Evolutionary conservation across 2,888 invertebrate species (phyloP).

Genomic region (Ariolimax columbianus): DNA sequence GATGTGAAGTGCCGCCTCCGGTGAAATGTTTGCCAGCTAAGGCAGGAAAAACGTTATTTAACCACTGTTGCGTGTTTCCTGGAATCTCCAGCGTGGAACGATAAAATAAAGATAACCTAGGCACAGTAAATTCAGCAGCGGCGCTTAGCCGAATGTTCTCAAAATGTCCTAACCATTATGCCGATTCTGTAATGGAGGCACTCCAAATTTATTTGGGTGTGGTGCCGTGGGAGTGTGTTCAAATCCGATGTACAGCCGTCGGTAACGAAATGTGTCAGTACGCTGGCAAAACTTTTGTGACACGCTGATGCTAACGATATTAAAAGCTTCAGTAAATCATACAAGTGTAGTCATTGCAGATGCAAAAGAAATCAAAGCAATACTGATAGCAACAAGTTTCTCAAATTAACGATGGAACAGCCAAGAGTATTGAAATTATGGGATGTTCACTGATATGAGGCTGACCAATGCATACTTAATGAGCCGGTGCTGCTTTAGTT

Average conservation of each 20-base stretch:
- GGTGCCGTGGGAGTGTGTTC: slow-evolving; percentile 55
- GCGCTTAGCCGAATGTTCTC: slow-evolving; percentile 49
- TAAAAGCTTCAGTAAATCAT: not conserved
- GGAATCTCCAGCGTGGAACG: slow-evolving; percentile 39
- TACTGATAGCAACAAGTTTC: not conserved
- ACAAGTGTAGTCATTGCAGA: not conserved
- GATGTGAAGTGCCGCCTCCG: slow-evolving; percentile 49
- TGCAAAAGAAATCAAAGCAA: not conserved
- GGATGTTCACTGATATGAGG: slow-evolving; percentile 56
- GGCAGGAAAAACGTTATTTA: slow-evolving; percentile 36
- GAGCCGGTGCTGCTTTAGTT: slow-evolving; percentile 51
- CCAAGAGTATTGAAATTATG: slow-evolving; percentile 53
- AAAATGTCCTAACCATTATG: slow-evolving; percentile 55
- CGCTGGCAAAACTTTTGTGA: not conserved
- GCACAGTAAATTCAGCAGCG: slow-evolving; percentile 38
- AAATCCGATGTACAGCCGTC: slow-evolving; percentile 41
- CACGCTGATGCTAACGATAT: not conserved
- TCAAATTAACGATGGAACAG: slow-evolving; percentile 47
- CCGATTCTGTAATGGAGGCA: slow-evolving; percentile 51
- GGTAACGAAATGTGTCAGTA: slow-evolving; percentile 28
- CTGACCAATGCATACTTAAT: slow-evolving; percentile 57
- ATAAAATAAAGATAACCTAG: not conserved
- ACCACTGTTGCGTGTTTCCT: slow-evolving; percentile 28
- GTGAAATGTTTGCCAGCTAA: slow-evolving; percentile 47
- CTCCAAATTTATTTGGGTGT: slow-evolving; percentile 53